These are phyloP conservation scores for Sebastiscus tertius DNA, from an alignment of 2,797 vertebrate genomes.

Conservation along the genomic window DNA sequence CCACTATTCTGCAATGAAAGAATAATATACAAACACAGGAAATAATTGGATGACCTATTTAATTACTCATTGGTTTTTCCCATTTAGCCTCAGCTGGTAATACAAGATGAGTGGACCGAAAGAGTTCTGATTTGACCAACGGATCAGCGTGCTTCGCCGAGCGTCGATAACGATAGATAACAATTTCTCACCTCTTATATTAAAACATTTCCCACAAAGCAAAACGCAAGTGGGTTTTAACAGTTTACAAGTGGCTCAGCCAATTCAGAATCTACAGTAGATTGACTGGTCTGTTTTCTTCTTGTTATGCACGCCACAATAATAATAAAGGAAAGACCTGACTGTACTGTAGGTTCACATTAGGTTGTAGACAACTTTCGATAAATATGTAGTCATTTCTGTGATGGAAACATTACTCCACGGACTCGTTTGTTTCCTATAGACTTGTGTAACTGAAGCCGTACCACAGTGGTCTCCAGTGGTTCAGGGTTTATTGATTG, in stretches of 20 bases:
- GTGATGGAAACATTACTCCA: neutral
- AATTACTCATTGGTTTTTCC: conserved; percentile 28
- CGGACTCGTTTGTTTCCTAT: conserved; percentile 21
- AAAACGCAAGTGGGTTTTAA: neutral
- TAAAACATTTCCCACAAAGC: conserved; percentile 10
- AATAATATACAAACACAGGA: conserved; percentile 7
- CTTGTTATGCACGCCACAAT: neutral
- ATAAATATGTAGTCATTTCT: neutral
- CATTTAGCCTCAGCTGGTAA: conserved; percentile 23
- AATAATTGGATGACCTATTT: conserved; percentile 14
- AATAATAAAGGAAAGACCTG: neutral
- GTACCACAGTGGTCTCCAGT: conserved; percentile 41
- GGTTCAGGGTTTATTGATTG: conserved; percentile 62
- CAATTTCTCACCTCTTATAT: conserved; percentile 34
- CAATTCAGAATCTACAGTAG: neutral
- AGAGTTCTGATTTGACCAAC: conserved; percentile 18
- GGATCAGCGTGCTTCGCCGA: conserved; percentile 8
- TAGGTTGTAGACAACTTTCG: neutral
- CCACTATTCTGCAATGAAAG: conserved; percentile 15
- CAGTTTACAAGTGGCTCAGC: neutral
- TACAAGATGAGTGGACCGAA: conserved; percentile 8
- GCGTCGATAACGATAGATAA: conserved; percentile 29
- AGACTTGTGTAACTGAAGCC: conserved; percentile 44
- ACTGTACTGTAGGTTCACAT: neutral
- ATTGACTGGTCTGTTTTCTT: neutral